A percentile compares a stretch with the other conserved stretches of the same genome.
These are phyloP conservation scores for Drosophila parvula DNA, from an alignment of 1,140 invertebrate genomes.

Conservation along the genomic window DNA sequence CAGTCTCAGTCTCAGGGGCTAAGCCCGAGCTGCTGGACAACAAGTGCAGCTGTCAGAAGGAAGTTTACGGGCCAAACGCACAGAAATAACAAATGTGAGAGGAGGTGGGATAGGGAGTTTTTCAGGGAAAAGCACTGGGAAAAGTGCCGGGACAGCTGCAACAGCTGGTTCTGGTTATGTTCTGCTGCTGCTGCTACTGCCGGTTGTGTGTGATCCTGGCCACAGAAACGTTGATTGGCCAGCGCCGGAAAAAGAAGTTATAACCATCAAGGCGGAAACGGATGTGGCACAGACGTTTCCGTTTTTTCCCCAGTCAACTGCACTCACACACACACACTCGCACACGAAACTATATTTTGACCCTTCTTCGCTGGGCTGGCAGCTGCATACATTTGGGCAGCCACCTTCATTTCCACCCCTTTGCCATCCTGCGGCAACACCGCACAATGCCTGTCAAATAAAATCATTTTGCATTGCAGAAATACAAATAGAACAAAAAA, in stretches of 20 bases:
- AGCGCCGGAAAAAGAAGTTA: conserved; percentile 79
- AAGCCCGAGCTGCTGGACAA: conserved; percentile 55
- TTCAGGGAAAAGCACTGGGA: conserved; percentile 29
- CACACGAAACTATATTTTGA: conserved; percentile 38
- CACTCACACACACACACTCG: conserved; percentile 12
- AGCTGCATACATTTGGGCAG: conserved; percentile 51
- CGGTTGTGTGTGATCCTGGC: conserved; percentile 51
- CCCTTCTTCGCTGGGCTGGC: conserved; percentile 37
- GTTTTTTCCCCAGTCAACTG: conserved; percentile 39
- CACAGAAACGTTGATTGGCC: conserved; percentile 73
- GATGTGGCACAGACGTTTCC: conserved; percentile 79
- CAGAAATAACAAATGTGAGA: conserved; percentile 49
- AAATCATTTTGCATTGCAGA: conserved; percentile 74
- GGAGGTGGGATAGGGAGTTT: conserved; percentile 5
- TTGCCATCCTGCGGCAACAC: conserved; percentile 32
- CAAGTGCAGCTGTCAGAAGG: conserved; percentile 68
- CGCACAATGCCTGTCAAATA: conserved; percentile 70
- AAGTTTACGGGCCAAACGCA: conserved; percentile 65
- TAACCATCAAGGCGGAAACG: conserved; percentile 67
- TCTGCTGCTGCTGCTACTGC: conserved; percentile 5
- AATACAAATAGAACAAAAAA: conserved; percentile 21
- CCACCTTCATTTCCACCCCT: not conserved
- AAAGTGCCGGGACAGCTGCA: conserved; percentile 48
- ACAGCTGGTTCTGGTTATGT: conserved; percentile 53
- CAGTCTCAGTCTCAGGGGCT: conserved; percentile 38